Percentiles rank a stretch among this genome's conserved stretches.
phyloP scores from a whole-genome alignment of 2,888 invertebrate genomes.

The Tiphia femorata region DNA sequence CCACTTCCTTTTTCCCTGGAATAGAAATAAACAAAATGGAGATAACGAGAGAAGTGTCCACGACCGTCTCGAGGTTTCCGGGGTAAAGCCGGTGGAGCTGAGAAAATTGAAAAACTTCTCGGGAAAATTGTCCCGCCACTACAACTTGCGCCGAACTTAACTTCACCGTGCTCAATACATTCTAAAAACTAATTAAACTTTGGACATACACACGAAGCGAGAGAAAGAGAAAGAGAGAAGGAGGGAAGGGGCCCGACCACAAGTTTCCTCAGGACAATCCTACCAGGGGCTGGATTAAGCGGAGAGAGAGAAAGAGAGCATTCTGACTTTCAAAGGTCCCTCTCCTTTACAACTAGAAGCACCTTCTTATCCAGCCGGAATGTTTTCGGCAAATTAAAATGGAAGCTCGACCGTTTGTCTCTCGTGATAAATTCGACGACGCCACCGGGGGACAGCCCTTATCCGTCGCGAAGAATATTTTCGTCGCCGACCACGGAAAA shows the following conservation, averaged over 20 bases:
- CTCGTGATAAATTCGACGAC: no score
- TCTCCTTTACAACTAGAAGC: no score
- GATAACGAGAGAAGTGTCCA: conserved; percentile 43
- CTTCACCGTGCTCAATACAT: conserved; percentile 46
- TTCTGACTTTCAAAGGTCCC: conserved; percentile 28
- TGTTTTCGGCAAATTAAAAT: no score
- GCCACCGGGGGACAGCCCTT: no score
- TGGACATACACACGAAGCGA: conserved; percentile 48
- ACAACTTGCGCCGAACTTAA: conserved; percentile 57
- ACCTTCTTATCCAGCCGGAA: no score
- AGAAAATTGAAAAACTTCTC: conserved; percentile 68
- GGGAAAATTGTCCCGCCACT: conserved; percentile 62
- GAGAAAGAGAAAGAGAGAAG: background rate
- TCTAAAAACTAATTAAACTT: conserved; percentile 69
- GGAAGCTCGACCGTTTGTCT: no score
- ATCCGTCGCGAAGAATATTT: no score
- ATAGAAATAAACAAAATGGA: conserved; percentile 45
- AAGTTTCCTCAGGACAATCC: conserved; percentile 37
- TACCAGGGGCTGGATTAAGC: conserved; percentile 32
- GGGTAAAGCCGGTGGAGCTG: conserved; percentile 45
- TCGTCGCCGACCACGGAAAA: no score
- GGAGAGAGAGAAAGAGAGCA: no score
- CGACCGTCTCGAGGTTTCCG: conserved; percentile 31
- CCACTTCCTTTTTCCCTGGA: no score
- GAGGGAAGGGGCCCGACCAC: conserved; percentile 35